phyloP scores from a whole-genome alignment of 2,113 vertebrate species.

The Conger conger region DNA sequence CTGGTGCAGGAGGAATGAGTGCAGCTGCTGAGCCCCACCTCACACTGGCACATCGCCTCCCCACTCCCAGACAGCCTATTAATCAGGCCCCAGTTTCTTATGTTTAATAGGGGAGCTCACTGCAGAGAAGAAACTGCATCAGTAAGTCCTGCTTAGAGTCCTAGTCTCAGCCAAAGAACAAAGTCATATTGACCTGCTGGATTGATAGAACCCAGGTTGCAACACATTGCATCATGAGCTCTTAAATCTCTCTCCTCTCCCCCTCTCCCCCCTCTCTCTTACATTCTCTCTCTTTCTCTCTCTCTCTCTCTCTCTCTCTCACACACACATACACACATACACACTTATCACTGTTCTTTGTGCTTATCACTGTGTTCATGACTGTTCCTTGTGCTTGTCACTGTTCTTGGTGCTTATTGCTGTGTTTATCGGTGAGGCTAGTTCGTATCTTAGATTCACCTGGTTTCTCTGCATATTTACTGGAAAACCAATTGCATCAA shows the following conservation, averaged over 20 bases:
- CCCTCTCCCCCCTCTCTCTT: not conserved
- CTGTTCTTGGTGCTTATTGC: too few relatives aligned
- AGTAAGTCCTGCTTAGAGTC: not conserved
- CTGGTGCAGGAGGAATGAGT: not conserved
- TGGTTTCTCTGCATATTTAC: too few relatives aligned
- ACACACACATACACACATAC: not conserved
- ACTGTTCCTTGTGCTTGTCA: too few relatives aligned
- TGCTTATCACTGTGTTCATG: too few relatives aligned
- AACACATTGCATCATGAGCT: not conserved
- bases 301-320: not conserved
- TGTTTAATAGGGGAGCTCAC: not conserved
- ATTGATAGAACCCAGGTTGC: not conserved
- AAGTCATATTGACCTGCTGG: not conserved
- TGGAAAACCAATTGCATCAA: too few relatives aligned
- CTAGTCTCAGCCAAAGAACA: not conserved
- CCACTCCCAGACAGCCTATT: not conserved
- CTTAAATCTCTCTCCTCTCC: not conserved
- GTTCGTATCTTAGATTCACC: too few relatives aligned
- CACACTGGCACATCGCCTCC: not conserved
- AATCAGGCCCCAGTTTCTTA: not conserved
- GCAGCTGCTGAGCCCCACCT: not conserved
- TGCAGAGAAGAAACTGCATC: not conserved
- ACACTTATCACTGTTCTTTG: too few relatives aligned
- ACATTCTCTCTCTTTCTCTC: not conserved
- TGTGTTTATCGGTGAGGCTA: too few relatives aligned